Evolutionary conservation across 2,888 invertebrate genomes (phyloP), one percentile per base, ranked within the genome.

Genomic region (Hypselothyrea guttata): DNA sequence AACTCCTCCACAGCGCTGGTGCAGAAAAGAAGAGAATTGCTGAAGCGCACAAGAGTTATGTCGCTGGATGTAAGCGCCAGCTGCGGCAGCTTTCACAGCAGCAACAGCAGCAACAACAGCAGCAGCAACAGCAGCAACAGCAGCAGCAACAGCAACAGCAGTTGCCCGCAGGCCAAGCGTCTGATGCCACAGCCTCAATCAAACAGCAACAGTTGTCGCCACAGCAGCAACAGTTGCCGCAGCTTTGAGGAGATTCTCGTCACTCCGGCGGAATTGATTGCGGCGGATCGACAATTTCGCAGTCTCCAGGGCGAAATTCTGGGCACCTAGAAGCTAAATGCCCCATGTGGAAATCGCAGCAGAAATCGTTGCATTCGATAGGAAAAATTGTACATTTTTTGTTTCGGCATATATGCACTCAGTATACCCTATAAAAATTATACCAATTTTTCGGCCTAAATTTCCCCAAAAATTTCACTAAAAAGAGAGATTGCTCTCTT

Each of bases 221-320:
- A 44, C 5, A 38, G 28, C 15, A 7, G 4, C 11, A 5, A 12
- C 1, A 1, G 34, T 18, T 33, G 45, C 30, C 63, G n/a, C 40
- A 52, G 55, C 41, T 71, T 76, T 58, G 89, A 89, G 47, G 89
- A 89, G 12, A 84, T 89, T 34, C 68, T 78, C 46, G 75, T 89
- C 16, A 88, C 88, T 8, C 75, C 84, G 44, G 87, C 86, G 49
- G 89, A 89, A 45, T 69, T 89, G 28, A 77, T 75, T 47, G 71
- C 71, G 55, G 87, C 87, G 5, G 61, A 82, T 7, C 78, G 72
- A 34, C 88, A 88, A 41, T 89, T 88, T 22, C 22, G 22, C 46
- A 86, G 86, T 55, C 82, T 86, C 38, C 74, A 89, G 44, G 89
- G 88, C 69, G 84, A 77, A 66, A 79, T 86, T 55, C 77, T n/a